These are phyloP conservation scores for Vanessa atalanta DNA, from an alignment of 1,140 invertebrate genomes.

Conservation along the genomic window DNA sequence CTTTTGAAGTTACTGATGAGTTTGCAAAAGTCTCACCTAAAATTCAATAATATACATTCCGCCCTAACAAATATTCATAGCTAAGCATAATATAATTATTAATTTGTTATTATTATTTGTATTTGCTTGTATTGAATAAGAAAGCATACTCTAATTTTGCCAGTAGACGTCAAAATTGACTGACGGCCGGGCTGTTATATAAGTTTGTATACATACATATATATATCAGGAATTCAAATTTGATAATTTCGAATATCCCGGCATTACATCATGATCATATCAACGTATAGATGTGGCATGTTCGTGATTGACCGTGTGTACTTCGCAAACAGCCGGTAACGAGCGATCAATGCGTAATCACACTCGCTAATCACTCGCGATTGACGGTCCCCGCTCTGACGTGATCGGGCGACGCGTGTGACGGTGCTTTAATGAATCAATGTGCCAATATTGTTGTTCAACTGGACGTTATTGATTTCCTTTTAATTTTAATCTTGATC, in stretches of 20 bases:
- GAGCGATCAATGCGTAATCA: slow-evolving; percentile 60
- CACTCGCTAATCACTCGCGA: slow-evolving; percentile 54
- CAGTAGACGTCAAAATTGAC: too few species aligned
- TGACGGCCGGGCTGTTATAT: too few species aligned
- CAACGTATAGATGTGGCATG: slow-evolving; percentile 6
- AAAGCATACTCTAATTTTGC: too few species aligned
- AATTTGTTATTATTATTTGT: too few species aligned
- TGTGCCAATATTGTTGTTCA: slow-evolving; percentile 22
- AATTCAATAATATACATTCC: too few species aligned
- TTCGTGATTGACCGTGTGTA: slow-evolving; percentile 25
- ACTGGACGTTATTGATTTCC: neutral
- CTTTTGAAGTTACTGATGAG: too few species aligned
- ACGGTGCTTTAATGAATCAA: slow-evolving; percentile 54
- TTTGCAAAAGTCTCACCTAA: too few species aligned
- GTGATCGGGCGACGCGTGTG: slow-evolving; percentile 35
- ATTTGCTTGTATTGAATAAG: too few species aligned
- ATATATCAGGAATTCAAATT: too few species aligned
- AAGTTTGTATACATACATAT: too few species aligned
- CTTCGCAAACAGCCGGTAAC: slow-evolving; percentile 42
- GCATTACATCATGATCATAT: slow-evolving; percentile 7
- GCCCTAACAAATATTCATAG: too few species aligned
- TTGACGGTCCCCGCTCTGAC: slow-evolving; percentile 44
- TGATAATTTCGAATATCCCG: neutral
- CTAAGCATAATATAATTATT: too few species aligned
- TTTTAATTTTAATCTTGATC: neutral